Evolutionary conservation across 2,113 vertebrate species (phyloP), one percentile per base, ranked within the genome.

Genomic region (Cercocebus atys): DNA sequence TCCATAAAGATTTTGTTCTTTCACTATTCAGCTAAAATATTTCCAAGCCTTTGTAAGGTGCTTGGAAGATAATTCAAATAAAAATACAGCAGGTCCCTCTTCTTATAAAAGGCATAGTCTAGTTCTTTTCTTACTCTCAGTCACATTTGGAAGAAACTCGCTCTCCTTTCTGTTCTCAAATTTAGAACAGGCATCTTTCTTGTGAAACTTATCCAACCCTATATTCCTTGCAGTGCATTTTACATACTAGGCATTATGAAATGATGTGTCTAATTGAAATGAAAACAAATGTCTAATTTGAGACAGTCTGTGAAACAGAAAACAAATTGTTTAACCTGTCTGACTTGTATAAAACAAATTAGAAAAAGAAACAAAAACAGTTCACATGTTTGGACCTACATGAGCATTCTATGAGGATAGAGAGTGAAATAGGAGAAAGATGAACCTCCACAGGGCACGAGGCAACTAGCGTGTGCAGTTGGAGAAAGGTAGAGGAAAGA

Each of bases 371-470:
- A 43, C 1, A 23, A 61, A 12, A 30, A 30, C 17, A 35, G 1
- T 5, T 68, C 47, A 59, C 3, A 47, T 47, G 0, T 64, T 6
- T 40, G 38, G 22, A 90, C 1, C 8, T n/a, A 50, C 3, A 80
- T 81, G 43, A 80, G 11, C 14, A 4, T 30, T 17, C 72, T 0
- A 70, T 8, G 16, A 57, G 80, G 32, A 12, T 7, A 52, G 22
- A 8, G 25, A 83, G 12, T 76, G 43, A 14, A 9, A 17, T 2
- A 88, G 12, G 17, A 75, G 6, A 72, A 87, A 88, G 9, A 47
- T 2, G 12, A 22, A 68, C 4, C 17, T 0, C 12, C 5, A 14
- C 12, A 1, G 1, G 7, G 23, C 5, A 16, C 43, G 57, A 1
- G n/a, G 22, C 10, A 64, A n/a, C 2, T 7, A 66, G 22, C 9